Evolutionary conservation across 2,113 vertebrate species (phyloP).

Genomic region (Ptilonorhynchus violaceus): DNA sequence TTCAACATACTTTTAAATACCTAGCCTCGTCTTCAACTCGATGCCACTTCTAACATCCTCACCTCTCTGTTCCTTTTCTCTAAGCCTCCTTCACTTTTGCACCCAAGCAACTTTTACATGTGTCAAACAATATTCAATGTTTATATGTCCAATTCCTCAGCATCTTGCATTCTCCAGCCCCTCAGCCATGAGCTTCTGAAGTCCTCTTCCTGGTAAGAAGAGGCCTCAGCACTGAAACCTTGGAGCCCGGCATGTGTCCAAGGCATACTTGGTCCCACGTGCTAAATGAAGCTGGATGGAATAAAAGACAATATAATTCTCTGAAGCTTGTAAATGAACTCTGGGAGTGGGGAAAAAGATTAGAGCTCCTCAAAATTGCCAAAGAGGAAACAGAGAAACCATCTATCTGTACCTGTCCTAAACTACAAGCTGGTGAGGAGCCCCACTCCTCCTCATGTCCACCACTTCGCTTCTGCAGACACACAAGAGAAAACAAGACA

Average conservation of each 20-base stretch:
- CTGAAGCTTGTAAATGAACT: neutral
- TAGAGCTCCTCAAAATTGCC: neutral
- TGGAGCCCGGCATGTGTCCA: neutral
- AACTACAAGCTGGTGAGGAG: neutral
- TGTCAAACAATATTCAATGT: neutral
- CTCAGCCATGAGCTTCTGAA: neutral
- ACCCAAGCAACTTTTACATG: neutral
- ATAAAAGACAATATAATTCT: neutral
- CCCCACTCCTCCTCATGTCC: neutral
- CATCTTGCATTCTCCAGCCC: neutral
- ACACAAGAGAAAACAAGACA: neutral
- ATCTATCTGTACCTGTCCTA: neutral
- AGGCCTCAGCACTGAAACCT: neutral
- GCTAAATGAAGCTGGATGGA: neutral
- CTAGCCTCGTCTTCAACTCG: neutral
- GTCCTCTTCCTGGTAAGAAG: neutral
- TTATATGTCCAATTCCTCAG: neutral
- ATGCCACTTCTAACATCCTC: neutral
- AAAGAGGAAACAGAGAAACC: neutral
- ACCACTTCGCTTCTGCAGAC: neutral
- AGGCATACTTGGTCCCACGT: rapidly evolving
- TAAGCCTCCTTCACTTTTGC: neutral
- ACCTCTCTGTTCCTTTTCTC: neutral
- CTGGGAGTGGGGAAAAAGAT: neutral
- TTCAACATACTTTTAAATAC: neutral